Evolutionary conservation across 2,113 vertebrate genomes (phyloP).

Genomic region (Laterallus jamaicensis): DNA sequence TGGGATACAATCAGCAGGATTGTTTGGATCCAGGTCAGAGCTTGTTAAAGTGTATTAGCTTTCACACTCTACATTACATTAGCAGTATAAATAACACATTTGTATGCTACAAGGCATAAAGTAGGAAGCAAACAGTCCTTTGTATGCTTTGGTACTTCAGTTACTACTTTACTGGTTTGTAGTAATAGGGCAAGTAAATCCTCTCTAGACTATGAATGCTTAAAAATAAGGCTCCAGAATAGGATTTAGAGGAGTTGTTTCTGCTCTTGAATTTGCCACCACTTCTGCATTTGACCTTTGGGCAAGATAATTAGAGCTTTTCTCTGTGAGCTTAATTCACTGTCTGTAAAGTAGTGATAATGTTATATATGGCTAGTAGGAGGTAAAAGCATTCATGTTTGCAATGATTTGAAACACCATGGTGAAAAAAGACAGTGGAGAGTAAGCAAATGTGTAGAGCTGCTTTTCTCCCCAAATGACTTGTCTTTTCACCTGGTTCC

Average conservation of each 20-base stretch:
- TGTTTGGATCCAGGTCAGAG: not conserved
- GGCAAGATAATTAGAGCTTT: not conserved
- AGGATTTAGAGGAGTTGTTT: not conserved
- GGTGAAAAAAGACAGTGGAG: not conserved
- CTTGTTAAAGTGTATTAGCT: not conserved
- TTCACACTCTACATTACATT: not conserved
- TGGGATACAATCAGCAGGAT: not conserved
- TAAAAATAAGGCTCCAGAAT: not conserved
- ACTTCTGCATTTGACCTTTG: not conserved
- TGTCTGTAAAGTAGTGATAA: not conserved
- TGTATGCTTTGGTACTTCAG: not conserved
- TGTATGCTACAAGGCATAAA: not conserved
- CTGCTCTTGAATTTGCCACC: not conserved
- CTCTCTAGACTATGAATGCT: not conserved
- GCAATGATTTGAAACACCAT: not conserved
- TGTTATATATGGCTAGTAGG: not conserved
- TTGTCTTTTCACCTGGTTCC: not conserved
- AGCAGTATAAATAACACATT: not conserved
- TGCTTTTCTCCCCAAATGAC: not conserved
- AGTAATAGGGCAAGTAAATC: not conserved
- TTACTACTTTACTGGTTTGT: not conserved
- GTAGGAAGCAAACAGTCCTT: not conserved
- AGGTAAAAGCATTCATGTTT: not conserved
- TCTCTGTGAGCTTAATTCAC: not conserved
- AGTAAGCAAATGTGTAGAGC: not conserved